These are phyloP conservation scores for Orthonychiurus folsomi DNA, from an alignment of 2,888 invertebrate genomes.

Conservation along the genomic window DNA sequence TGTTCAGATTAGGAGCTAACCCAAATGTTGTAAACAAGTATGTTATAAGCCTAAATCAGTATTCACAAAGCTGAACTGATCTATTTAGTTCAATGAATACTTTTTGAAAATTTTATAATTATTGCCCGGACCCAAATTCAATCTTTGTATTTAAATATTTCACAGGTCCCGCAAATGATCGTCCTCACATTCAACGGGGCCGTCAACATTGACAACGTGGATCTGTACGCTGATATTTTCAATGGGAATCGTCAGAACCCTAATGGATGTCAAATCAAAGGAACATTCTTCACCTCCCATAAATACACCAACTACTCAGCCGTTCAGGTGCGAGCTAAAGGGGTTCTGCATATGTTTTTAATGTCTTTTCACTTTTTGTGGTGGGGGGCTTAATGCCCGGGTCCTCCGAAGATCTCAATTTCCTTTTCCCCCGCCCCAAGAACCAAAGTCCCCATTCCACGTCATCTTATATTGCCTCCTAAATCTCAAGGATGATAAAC, in stretches of 20 bases:
- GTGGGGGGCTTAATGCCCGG: no score
- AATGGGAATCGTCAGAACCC: slow-evolving; percentile 73
- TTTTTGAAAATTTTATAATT: no score
- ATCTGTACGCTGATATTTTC: slow-evolving; percentile 84
- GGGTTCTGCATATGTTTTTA: background rate
- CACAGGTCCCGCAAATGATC: slow-evolving; percentile 83
- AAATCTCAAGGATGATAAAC: background rate
- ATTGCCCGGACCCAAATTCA: no score
- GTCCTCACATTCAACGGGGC: slow-evolving; percentile 90
- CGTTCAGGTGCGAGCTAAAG: slow-evolving; percentile 26
- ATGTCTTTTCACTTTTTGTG: background rate
- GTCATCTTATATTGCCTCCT: background rate
- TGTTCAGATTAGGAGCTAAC: no score
- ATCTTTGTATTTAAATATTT: no score
- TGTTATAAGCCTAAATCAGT: no score
- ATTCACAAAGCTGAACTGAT: no score
- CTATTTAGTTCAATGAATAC: no score
- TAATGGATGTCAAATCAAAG: slow-evolving; percentile 63
- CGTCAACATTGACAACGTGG: slow-evolving; percentile 90
- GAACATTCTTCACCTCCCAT: slow-evolving; percentile 82
- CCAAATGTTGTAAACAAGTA: no score
- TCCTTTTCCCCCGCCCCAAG: background rate
- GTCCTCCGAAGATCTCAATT: no score
- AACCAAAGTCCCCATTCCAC: background rate
- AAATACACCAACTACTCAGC: slow-evolving; percentile 75